Percentiles rank a stretch among this genome's conserved stretches.
These are phyloP conservation scores for Craniophora ligustri DNA, from an alignment of 2,888 invertebrate species.

Conservation along the genomic window DNA sequence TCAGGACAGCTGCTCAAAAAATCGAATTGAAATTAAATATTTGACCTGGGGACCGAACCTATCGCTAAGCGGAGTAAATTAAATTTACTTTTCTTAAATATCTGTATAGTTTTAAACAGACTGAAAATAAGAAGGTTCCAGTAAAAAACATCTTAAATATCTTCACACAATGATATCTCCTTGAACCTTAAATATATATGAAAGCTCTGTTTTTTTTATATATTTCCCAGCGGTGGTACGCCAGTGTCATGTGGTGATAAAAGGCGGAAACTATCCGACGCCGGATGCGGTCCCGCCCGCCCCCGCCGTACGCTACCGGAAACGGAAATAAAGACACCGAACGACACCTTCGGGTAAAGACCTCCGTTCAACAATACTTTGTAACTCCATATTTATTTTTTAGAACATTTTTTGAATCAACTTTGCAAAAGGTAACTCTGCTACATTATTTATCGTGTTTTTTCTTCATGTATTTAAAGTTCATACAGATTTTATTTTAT, in stretches of 20 bases:
- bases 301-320: conserved; percentile 48
- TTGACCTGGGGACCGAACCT: too few species aligned
- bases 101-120: too few species aligned
- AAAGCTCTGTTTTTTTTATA: conserved; percentile 19
- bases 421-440: background rate
- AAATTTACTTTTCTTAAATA: too few species aligned
- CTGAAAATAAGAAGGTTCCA: too few species aligned
- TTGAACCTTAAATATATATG: conserved; percentile 16
- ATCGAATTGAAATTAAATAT: too few species aligned
- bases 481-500: too few species aligned
- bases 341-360: conserved; percentile 56
- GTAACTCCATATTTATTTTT: conserved; percentile 28
- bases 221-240: conserved; percentile 20
- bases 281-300: conserved; percentile 44
- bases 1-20: too few species aligned
- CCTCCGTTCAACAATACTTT: conserved; percentile 38
- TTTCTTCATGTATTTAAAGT: too few species aligned
- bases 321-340: conserved; percentile 56
- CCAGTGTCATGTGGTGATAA: conserved; percentile 45
- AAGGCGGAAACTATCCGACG: conserved; percentile 56
- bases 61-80: too few species aligned
- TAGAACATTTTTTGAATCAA: background rate
- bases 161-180: too few species aligned
- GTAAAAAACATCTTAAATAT: too few species aligned
- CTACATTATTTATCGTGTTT: too few species aligned